Evolutionary conservation across 2,113 vertebrate species (phyloP).

Genomic region (Pristiophorus japonicus): DNA sequence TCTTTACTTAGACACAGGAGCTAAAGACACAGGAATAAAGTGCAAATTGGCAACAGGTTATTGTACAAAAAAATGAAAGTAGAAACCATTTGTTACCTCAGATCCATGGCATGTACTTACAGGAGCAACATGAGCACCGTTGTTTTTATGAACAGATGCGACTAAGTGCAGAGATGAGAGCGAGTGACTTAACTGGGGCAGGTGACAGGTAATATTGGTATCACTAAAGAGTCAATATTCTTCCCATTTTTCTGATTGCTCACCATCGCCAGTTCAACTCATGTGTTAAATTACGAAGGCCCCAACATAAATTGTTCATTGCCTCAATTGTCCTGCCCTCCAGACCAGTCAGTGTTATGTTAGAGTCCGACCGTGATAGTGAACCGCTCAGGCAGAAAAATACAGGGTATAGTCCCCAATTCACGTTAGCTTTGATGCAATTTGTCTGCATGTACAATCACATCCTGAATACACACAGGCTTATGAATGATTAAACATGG

Average conservation of each 20-base stretch:
- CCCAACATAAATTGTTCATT: neutral
- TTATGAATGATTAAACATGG: neutral
- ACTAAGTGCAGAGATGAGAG: neutral
- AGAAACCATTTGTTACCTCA: neutral
- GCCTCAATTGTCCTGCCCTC: neutral
- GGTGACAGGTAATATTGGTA: neutral
- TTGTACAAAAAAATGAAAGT: neutral
- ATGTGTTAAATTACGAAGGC: neutral
- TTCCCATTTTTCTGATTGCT: neutral
- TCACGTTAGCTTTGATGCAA: neutral
- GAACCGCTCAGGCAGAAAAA: neutral
- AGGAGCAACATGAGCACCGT: neutral
- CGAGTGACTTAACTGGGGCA: neutral
- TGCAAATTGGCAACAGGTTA: neutral
- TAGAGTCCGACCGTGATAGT: neutral
- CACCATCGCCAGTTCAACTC: neutral
- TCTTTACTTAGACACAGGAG: neutral
- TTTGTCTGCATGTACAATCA: neutral
- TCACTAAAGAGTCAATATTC: neutral
- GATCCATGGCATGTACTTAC: neutral
- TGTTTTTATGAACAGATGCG: neutral
- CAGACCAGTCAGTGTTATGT: neutral
- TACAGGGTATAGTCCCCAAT: neutral
- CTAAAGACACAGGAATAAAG: neutral
- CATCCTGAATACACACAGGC: neutral